Conservation (phyloP, 1,140 invertebrate species). For the Drosophila subobscura region DNA sequence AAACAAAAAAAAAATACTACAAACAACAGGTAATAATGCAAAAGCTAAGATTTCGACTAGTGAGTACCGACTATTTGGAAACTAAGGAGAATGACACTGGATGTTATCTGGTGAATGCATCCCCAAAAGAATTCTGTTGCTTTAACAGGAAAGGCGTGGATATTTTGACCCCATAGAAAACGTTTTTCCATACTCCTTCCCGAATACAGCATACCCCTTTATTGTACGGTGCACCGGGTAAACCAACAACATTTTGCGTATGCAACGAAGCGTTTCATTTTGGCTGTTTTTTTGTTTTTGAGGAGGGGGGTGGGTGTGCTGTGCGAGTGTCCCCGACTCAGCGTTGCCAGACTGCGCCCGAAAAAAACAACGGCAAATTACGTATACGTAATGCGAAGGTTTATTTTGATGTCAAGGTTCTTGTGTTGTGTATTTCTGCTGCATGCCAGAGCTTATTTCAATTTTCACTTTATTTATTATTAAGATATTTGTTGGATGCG, state of each 20-base stretch:
- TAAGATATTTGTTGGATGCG: conserved; percentile 22
- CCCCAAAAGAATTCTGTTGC: too few relatives aligned
- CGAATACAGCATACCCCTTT: too few relatives aligned
- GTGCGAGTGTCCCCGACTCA: neutral
- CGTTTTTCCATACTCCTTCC: too few relatives aligned
- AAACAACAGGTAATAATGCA: conserved; percentile 16
- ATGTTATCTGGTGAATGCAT: too few relatives aligned
- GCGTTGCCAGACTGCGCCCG: conserved; percentile 65
- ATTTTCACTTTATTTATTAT: conserved; percentile 42
- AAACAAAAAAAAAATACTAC: conserved; percentile 38
- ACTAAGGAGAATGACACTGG: too few relatives aligned
- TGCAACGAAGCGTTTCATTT: conserved; percentile 80
- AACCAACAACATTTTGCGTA: conserved; percentile 47
- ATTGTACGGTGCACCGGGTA: too few relatives aligned
- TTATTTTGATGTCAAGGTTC: conserved; percentile 70
- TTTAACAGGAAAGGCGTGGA: too few relatives aligned
- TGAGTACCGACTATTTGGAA: too few relatives aligned
- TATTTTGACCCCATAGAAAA: too few relatives aligned
- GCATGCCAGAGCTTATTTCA: conserved; percentile 33
- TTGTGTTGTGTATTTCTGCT: neutral
- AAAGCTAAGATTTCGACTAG: neutral
- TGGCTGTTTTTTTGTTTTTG: conserved; percentile 46
- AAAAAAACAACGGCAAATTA: conserved; percentile 33
- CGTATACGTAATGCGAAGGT: conserved; percentile 61
- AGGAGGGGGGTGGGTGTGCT: conserved; percentile 16